Evolutionary conservation across 2,113 vertebrate species (phyloP), one percentile per base, ranked within the genome.

Genomic region (Triplophysa dalaica): DNA sequence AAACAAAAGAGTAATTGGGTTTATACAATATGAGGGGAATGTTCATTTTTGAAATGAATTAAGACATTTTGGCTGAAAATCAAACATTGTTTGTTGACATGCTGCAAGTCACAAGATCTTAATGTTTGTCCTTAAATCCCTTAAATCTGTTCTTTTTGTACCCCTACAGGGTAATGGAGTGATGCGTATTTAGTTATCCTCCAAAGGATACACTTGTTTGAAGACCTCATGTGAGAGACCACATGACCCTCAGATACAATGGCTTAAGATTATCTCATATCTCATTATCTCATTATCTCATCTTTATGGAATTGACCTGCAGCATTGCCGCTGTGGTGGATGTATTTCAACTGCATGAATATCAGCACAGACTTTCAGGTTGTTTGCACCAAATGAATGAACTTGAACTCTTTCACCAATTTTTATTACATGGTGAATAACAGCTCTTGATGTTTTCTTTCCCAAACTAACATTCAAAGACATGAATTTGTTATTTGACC

Each of bases 271-370:
- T 63, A 75, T 33, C 82, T 66, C 33, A 38, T 38, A 38, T 38
- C 33, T 56, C 64, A 61, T 38, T 38, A 38, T 38, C 33, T 56
- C 64, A 61, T 38, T 22, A 56, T 62, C 64, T 64, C 26, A 21
- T 77, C 41, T 60, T 63, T 45, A 41, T 66, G 52, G 29, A 82
- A 67, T 76, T 26, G 45, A 73, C 33, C 52, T 8, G 50, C 50
- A 19, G 45, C 16, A 16, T 38, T 3, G 3, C 45, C 21, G 48
- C 26, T 54, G 29, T 13, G 52, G 29, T 38, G 19, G 70, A 38
- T 56, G 10, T 56, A 56, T 56, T 82, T 81, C 86, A 86, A 81
- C 81, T 75, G 78, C 76, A 77, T 86, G 79, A 62, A 21, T 78
- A 83, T 82, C n/a, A 16, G 74, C 74, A 61, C 10, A 85, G 72